Evolutionary conservation across 2,113 vertebrate species (phyloP), one percentile per base, ranked within the genome.

Genomic region (Pholis gunnellus): DNA sequence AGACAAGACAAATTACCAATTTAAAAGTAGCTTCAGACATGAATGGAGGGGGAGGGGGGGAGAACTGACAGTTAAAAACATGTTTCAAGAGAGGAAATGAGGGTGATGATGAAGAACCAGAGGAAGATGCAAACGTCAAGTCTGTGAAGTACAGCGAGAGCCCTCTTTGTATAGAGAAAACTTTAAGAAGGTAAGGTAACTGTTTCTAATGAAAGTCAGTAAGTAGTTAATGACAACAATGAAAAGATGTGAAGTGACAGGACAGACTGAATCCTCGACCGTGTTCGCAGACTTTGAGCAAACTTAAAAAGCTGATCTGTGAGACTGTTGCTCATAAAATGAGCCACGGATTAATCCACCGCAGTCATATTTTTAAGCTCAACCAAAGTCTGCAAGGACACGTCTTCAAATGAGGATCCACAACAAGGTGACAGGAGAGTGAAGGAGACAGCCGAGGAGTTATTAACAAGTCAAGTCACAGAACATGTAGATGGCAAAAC

Each of bases 401-500:
- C 87, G 46, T 56, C 20, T n/a, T n/a, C 29, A 83, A 71, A 66
- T 2, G 48, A 82, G 64, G 56, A 78, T n/a, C 6, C 3, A 75
- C 1, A 7, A 75, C 20, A 78, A 42, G 50, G 50, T 9, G 82
- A 89, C 29, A 75, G 74, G 87, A 91, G 68, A 91, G 85, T 20
- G 67, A 73, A 68, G 54, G 48, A 44, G 66, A 92, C 61, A 91
- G 54, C 4, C 67, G 67, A 22, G 72, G 15, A 13, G 74, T 87
- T 78, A 87, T 42, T 75, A 60, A 89, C 46, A 79, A 65, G 84
- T 88, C 65, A 65, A 70, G 67, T 83, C 63, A 90, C 52, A 89
- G 83, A 91, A 94, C 66, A 85, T 76, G 79, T 44, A 93, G 87
- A 94, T 85, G 82, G 67, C 73, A 92, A 92, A 92, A 91, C 81